Conservation (phyloP, 2,888 invertebrate genomes). For the Lepidocyrtinus sp. region DNA sequence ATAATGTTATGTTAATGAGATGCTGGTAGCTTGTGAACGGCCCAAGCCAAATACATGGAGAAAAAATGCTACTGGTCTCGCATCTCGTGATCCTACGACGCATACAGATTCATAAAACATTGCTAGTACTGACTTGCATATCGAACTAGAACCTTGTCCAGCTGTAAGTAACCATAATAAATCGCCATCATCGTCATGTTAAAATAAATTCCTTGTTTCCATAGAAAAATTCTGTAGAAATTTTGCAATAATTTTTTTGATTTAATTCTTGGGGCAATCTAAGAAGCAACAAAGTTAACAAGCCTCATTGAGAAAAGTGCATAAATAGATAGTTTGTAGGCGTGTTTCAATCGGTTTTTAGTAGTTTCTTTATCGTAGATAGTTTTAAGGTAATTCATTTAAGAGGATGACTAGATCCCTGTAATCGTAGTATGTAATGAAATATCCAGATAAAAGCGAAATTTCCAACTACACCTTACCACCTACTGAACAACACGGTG, state of each 20-base stretch:
- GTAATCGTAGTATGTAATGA: constrained; percentile 44
- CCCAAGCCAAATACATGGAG: neutral
- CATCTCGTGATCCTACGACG: neutral
- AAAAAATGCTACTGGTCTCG: neutral
- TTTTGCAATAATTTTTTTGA: neutral
- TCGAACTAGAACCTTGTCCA: neutral
- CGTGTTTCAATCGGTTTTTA: no score
- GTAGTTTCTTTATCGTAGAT: no score
- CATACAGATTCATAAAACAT: neutral
- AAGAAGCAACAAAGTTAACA: no score
- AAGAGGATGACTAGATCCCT: neutral
- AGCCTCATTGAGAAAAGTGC: no score
- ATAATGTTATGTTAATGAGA: no score
- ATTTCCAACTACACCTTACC: constrained; percentile 20
- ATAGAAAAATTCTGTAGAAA: neutral
- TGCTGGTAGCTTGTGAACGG: neutral
- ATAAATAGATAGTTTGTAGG: no score
- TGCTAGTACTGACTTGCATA: neutral
- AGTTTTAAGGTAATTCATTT: no score
- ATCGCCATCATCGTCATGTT: neutral
- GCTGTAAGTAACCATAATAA: neutral
- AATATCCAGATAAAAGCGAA: constrained; percentile 23
- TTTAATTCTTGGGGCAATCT: neutral
- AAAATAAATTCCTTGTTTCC: neutral
- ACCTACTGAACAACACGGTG: constrained; percentile 36